phyloP scores from a whole-genome alignment of 2,797 vertebrate species.

The Aldrovandia affinis region DNA sequence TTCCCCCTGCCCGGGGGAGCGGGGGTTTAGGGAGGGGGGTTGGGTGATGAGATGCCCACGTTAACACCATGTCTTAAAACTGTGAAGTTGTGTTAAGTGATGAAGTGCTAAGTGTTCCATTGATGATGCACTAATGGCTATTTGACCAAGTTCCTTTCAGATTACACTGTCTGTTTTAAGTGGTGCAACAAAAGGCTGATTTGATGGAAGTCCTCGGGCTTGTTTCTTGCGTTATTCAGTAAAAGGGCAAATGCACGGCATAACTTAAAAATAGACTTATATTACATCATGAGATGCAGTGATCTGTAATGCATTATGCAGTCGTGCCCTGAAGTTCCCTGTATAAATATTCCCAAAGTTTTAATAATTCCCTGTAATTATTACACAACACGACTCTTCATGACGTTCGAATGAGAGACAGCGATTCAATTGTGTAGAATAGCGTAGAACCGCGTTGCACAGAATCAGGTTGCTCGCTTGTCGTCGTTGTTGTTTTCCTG shows the following conservation, averaged over 20 bases:
- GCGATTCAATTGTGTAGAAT: neutral
- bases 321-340: neutral
- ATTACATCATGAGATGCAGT: neutral
- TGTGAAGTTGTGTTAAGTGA: conserved; percentile 8
- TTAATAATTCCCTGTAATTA: conserved; percentile 19
- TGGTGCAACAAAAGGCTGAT: neutral
- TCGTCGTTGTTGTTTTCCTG: neutral
- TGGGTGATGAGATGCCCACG: neutral
- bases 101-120: neutral
- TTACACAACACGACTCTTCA: neutral
- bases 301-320: neutral
- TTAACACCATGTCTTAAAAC: neutral
- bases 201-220: no score
- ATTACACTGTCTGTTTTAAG: neutral
- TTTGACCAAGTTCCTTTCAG: neutral
- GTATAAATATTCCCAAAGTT: neutral
- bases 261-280: neutral
- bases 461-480: neutral
- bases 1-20: neutral
- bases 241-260: neutral
- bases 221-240: neutral
- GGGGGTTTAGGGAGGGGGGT: neutral
- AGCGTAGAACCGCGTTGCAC: no score
- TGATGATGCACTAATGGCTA: neutral
- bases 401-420: neutral